These are phyloP conservation scores for Gasterosteus aculeatus DNA, from an alignment of 2,113 vertebrate genomes.

Conservation along the genomic window DNA sequence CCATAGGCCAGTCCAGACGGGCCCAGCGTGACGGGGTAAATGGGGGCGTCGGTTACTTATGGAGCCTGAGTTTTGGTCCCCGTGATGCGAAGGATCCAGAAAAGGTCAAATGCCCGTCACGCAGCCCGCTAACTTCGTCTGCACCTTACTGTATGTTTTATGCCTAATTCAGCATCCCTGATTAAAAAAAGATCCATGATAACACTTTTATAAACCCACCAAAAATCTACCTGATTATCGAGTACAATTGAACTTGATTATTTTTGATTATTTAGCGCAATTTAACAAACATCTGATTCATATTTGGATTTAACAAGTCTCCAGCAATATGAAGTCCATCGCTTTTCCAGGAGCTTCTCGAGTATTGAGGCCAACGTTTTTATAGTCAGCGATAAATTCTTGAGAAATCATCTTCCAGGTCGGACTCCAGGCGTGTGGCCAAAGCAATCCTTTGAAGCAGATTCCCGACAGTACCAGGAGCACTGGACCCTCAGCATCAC, in stretches of 20 bases:
- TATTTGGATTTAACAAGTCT: not conserved
- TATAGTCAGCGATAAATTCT: conserved; percentile 34
- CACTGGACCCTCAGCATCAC: conserved; percentile 25
- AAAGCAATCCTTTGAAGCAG: conserved; percentile 44
- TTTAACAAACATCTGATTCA: too few relatives aligned
- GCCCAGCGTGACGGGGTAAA: not conserved
- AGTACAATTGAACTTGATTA: not conserved
- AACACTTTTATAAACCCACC: conserved; percentile 10
- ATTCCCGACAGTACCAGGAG: conserved; percentile 40
- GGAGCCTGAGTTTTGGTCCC: not conserved
- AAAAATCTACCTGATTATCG: not conserved
- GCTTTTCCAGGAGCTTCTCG: conserved; percentile 10
- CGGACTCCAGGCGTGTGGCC: conserved; percentile 23
- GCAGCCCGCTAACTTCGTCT: too few relatives aligned
- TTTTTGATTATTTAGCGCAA: not conserved
- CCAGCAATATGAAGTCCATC: not conserved
- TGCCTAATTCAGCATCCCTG: not conserved
- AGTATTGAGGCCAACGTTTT: conserved; percentile 17
- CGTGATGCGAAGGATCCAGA: not conserved
- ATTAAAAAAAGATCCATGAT: conserved; percentile 15
- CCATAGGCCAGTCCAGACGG: not conserved
- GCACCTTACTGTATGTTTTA: not conserved
- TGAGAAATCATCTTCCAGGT: conserved; percentile 29
- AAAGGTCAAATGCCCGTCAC: not conserved
- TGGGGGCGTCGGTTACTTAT: not conserved